These are phyloP conservation scores for Callorhinus ursinus DNA, from an alignment of 2,113 vertebrate genomes.

Conservation along the genomic window DNA sequence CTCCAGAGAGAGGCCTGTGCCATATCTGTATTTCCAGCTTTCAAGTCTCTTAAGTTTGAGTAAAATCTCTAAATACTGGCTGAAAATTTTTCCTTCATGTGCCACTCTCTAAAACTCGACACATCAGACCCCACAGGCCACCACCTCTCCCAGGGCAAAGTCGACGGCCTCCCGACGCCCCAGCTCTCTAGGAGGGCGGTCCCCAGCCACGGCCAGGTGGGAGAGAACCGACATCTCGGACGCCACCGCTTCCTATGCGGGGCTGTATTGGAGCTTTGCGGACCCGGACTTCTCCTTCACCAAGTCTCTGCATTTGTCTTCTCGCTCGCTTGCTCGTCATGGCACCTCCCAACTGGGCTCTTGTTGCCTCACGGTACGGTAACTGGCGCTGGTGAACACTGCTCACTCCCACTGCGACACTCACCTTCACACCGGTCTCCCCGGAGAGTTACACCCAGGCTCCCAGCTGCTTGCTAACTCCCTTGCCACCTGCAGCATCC, in stretches of 20 bases:
- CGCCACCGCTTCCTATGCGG: background rate
- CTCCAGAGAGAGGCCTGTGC: background rate
- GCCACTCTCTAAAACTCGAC: background rate
- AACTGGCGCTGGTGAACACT: no score
- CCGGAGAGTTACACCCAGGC: fast-evolving
- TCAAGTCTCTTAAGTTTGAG: background rate
- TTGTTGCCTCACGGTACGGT: fast-evolving
- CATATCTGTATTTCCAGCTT: background rate
- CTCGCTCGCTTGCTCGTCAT: background rate
- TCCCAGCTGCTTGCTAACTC: background rate
- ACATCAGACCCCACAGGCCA: background rate
- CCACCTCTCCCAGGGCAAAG: background rate
- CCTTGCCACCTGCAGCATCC: no score
- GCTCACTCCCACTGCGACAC: fast-evolving
- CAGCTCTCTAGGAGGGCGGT: fast-evolving
- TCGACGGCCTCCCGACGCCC: background rate
- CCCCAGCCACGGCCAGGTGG: background rate
- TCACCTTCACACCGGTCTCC: background rate
- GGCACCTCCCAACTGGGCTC: background rate
- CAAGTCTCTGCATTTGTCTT: background rate
- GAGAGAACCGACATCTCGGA: background rate
- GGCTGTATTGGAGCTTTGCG: fast-evolving
- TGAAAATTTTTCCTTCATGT: background rate
- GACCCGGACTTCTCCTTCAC: background rate
- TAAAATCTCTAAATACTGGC: background rate